Evolutionary conservation across 2,888 invertebrate genomes (phyloP), one percentile per base, ranked within the genome.

Genomic region (Pollenia griseotomentosa): DNA sequence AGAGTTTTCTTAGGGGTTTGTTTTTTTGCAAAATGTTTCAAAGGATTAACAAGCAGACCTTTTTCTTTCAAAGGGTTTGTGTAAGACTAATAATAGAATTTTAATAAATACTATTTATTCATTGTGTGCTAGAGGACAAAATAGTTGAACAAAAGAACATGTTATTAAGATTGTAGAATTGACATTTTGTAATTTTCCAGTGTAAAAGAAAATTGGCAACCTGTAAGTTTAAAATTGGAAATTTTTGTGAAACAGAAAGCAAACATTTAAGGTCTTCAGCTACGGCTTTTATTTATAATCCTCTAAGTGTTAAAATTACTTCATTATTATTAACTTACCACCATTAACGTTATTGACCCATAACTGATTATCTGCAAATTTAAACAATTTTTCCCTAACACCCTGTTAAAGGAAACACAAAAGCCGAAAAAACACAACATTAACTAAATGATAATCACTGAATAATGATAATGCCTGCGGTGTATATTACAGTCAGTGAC

Each of bases 351-450:
- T 59, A 78, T 66, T 78, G 71, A 73, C 57, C 65, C 59, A 14
- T 65, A 78, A 73, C 66, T 59, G 71, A 83, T 83, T 83, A 83
- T 78, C 71, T 66, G n/a, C 63, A 82, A 82, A 63, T 70, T 83
- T 70, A 55, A 83, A 73, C 68, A 59, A 74, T 74, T 73, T 75
- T 53, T 53, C 33, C 48, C 44, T 33, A 71, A 65, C 83, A 83
- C 63, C 19, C 51, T 63, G n/a, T 40, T 53, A 53, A 59, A 66
- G 48, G n/a, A 11, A 16, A 68, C 1, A 46, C 44, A 65, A 65
- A 57, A 23, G 16, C 55, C 11, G 11, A 5, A 42, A 23, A 80
- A 63, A 63, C 12, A 9, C 19, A 42, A 79, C 57, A 63, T 63
- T 71, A 71, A 63, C 12, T 46, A 65, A 73, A 65, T 48, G 73